phyloP scores from a whole-genome alignment of 2,113 vertebrate genomes.

The Numida meleagris region DNA sequence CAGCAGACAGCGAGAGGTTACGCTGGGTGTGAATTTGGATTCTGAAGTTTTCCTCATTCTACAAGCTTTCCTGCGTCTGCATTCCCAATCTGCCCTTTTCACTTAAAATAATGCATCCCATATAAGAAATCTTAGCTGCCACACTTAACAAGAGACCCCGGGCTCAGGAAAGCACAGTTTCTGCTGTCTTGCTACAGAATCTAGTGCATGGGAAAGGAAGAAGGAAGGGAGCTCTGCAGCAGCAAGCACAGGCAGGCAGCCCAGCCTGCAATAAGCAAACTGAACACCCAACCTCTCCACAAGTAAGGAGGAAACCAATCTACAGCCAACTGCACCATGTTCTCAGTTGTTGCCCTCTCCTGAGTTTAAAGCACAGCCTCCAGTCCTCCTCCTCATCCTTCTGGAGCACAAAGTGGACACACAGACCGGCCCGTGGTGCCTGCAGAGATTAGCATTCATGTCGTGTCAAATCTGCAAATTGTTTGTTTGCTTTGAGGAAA shows the following conservation, averaged over 20 bases:
- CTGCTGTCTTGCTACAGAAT: not conserved
- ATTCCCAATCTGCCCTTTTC: conserved; percentile 45
- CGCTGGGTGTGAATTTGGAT: conserved; percentile 63
- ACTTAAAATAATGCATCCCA: conserved; percentile 50
- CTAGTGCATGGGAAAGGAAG: not conserved
- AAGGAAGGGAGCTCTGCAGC: not conserved
- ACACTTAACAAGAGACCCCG: not conserved
- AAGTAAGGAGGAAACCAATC: fast-evolving
- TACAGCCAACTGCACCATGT: fast-evolving
- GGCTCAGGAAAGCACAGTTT: fast-evolving
- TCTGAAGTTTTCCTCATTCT: conserved; percentile 60
- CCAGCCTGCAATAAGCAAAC: not conserved
- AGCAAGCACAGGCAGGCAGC: fast-evolving
- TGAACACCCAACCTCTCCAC: not conserved
- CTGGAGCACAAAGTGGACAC: not conserved
- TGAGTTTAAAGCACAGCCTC: not conserved
- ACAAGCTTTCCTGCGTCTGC: conserved; percentile 52
- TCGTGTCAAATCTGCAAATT: not conserved
- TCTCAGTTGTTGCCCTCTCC: not conserved
- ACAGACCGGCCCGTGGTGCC: fast-evolving
- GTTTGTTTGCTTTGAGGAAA: not conserved
- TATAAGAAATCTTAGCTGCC: fast-evolving
- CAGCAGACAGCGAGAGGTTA: conserved; percentile 49
- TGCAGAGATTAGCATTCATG: not conserved
- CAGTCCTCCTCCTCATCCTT: not conserved